These are phyloP conservation scores for Hyposoter didymator DNA, from an alignment of 2,888 invertebrate genomes.

Conservation along the genomic window DNA sequence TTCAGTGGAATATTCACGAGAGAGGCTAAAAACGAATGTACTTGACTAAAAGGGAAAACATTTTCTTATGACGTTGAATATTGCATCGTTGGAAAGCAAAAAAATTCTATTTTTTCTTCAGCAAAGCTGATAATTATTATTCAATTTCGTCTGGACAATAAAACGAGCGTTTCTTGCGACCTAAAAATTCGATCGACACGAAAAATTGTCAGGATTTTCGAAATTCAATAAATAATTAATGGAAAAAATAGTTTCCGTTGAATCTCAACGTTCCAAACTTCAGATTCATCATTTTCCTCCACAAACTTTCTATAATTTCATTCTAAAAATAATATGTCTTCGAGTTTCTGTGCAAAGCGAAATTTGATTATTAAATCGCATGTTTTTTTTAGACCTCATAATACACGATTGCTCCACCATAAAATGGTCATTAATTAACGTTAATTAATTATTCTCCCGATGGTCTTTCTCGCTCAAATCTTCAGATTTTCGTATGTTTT, in stretches of 20 bases:
- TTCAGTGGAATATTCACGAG: slow-evolving; percentile 16
- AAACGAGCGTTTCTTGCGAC: too few relatives aligned
- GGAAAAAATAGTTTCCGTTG: too few relatives aligned
- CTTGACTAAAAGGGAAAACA: slow-evolving; percentile 6
- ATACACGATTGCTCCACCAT: not conserved
- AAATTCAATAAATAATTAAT: too few relatives aligned
- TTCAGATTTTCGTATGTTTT: not conserved
- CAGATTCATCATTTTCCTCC: slow-evolving; percentile 11
- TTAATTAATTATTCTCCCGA: not conserved
- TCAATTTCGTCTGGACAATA: too few relatives aligned
- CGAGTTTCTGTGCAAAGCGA: not conserved
- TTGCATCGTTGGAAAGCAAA: too few relatives aligned
- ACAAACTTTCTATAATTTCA: not conserved
- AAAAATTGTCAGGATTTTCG: too few relatives aligned
- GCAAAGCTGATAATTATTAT: too few relatives aligned
- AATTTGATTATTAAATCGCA: not conserved
- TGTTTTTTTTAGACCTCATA: not conserved
- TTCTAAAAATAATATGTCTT: not conserved
- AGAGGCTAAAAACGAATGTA: slow-evolving; percentile 2
- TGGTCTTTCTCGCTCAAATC: not conserved
- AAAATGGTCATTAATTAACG: not conserved
- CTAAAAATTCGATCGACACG: too few relatives aligned
- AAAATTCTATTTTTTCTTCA: too few relatives aligned
- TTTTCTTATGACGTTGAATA: too few relatives aligned
- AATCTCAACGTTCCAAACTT: too few relatives aligned